Evolutionary conservation across 2,888 invertebrate species (phyloP), one percentile per base, ranked within the genome.

Genomic region (Iphiclides podalirius): DNA sequence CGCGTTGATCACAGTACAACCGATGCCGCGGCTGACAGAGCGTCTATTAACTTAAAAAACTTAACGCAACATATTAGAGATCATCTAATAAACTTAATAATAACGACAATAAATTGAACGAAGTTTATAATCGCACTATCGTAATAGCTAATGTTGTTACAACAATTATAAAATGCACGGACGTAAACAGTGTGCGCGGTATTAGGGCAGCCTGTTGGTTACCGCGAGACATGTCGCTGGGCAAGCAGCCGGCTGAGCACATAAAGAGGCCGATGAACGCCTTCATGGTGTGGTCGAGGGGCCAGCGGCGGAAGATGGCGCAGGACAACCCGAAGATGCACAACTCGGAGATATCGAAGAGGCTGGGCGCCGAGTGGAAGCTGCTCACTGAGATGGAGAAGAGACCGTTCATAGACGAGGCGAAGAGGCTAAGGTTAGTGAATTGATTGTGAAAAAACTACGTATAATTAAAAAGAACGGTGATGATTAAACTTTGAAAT

Each of bases 221-320:
- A 4, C 11, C 28, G 46, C 54, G 52, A 56, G 70, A 59, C 52
- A 88, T 88, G 88, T 88, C 88, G 41, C 65, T 87, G 55, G 83
- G 78, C 2, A 87, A 88, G 60, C 85, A 76, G 48, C 79, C 78
- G 12, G 72, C 91, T 61, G 94, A 94, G 75, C 96, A 97, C 76
- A 96, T 98, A 63, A 98, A 98, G 79, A 90, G 97, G 60, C 97
- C 97, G 0, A 97, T 97, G 97, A 97, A 97, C 77, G 96, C 96
- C 2, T 96, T 97, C 79, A 96, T 97, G 96, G 96, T 97, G 57
- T 97, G 96, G 96, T 96, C 96, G 1, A 85, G 96, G 23, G 96
- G 95, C 4, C 96, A 96, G 76, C 79, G 96, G 52, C 87, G 96
- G 59, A 96, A 96, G 85, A 97, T 97, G 94, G 96, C 96, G 0